Evolutionary conservation across 92 coral and sea anemone species (phyloP), one percentile per base, ranked within the genome.

Genomic region (Pocillopora meandrina): DNA sequence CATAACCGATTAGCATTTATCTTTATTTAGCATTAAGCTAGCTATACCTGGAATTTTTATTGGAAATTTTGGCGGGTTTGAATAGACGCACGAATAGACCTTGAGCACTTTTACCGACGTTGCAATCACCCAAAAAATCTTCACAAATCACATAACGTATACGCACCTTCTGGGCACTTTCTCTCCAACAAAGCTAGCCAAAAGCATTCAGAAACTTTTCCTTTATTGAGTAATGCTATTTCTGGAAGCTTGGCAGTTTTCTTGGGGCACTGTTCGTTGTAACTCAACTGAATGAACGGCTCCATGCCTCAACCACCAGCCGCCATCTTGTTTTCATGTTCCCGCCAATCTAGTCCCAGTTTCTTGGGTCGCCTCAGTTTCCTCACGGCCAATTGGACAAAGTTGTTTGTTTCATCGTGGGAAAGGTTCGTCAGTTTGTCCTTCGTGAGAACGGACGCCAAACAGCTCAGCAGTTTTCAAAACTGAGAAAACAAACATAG

Each of bases 91-190:
- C 52, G 52, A 42, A 42, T 3, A 42, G 52, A 42, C 8, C 8
- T 42, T 42, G 52, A 42, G 52, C 52, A 42, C 52, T 42, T 42
- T 42, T 42, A 3, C 52, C 31, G 18, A 10, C n/a, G 47, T 68
- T 68, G 47, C 17, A 26, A 13, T 14, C 31, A 3, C 42, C 14
- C 5, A 64, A 34, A 12, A 4, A n/a, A 61, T 61, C 33, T 13
- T 36, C 18, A 65, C 49, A 33, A 19, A 62, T 59, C 42, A 15
- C 17, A 10, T 63, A 4, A 77, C 16, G 5, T 20, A 17, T 49
- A 83, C 91, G 34, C 35, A 96, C 98, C 98, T 86, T 94, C 98
- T 20, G 91, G 96, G 57, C 98, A 94, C 87, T 96, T 96, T 31
- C 72, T 82, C 34, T 75, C 84, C 19, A 96, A 88, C 59, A 94